Conservation (phyloP, 2,797 vertebrate species). For the Halcyon chelicuti region DNA sequence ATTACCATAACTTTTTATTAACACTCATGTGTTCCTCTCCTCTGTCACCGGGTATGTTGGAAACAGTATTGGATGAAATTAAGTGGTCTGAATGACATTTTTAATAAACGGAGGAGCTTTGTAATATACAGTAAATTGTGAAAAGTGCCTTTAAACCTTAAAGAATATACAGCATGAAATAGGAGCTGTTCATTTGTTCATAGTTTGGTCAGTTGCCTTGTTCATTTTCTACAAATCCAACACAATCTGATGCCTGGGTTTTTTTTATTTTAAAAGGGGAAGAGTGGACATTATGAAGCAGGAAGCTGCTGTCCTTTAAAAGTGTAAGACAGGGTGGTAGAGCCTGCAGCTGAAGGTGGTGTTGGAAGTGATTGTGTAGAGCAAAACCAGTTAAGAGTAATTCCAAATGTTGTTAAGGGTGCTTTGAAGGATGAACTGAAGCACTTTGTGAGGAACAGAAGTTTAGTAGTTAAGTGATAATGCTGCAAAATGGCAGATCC, state of each 20-base stretch:
- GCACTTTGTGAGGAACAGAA: not conserved
- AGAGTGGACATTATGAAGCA: not conserved
- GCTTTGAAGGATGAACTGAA: not conserved
- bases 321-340: not conserved
- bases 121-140: not conserved
- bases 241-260: not conserved
- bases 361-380: not conserved
- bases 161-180: not conserved
- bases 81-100: not conserved
- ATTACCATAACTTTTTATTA: not conserved
- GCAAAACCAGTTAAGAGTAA: not conserved
- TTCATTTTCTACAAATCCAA: not conserved
- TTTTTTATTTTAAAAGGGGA: too few relatives aligned
- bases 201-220: not conserved
- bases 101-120: not conserved
- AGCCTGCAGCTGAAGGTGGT: not conserved
- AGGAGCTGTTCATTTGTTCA: not conserved
- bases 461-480: not conserved
- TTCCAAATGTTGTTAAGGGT: not conserved
- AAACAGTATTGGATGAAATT: not conserved
- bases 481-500: not conserved
- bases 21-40: not conserved
- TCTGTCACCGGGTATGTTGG: not conserved
- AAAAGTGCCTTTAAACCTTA: not conserved
- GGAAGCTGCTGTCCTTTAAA: fast-evolving